These are phyloP conservation scores for Tonatia bakeri DNA, from an alignment of 2,113 vertebrate genomes.

Conservation along the genomic window DNA sequence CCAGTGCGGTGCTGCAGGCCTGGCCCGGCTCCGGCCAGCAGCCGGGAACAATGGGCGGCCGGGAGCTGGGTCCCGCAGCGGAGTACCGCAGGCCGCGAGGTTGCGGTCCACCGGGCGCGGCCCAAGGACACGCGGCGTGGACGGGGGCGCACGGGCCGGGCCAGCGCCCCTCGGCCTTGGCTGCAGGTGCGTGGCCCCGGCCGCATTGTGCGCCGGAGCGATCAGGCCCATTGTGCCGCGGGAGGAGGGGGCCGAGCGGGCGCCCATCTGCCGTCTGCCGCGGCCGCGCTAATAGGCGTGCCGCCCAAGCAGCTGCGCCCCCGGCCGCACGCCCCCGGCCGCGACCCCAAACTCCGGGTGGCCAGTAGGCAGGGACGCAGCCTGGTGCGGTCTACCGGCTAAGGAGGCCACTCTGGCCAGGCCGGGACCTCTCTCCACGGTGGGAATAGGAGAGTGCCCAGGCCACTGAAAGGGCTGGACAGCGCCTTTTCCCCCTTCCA, in stretches of 20 bases:
- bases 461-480: slow-evolving; percentile 40
- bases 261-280: slow-evolving; percentile 71
- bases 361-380: neutral
- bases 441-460: neutral
- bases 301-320: slow-evolving; percentile 66
- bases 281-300: slow-evolving; percentile 54
- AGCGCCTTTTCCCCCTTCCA: slow-evolving; percentile 30
- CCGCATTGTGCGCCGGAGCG: slow-evolving; percentile 57
- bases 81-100: slow-evolving; percentile 91
- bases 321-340: slow-evolving; percentile 16
- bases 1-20: neutral
- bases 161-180: slow-evolving; percentile 56
- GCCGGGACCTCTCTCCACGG: neutral
- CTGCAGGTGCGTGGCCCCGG: slow-evolving; percentile 59
- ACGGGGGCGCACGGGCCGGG: slow-evolving; percentile 62
- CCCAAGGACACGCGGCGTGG: slow-evolving; percentile 83
- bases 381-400: neutral
- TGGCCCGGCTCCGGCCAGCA: slow-evolving; percentile 58
- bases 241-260: slow-evolving; percentile 63
- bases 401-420: neutral
- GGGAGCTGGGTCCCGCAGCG: slow-evolving; percentile 79
- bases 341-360: slow-evolving; percentile 22
- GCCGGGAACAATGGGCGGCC: slow-evolving; percentile 72
- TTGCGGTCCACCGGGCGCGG: slow-evolving; percentile 93
- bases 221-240: slow-evolving; percentile 64